Evolutionary conservation across 2,888 invertebrate species (phyloP).

Genomic region (Agrypnus murinus): DNA sequence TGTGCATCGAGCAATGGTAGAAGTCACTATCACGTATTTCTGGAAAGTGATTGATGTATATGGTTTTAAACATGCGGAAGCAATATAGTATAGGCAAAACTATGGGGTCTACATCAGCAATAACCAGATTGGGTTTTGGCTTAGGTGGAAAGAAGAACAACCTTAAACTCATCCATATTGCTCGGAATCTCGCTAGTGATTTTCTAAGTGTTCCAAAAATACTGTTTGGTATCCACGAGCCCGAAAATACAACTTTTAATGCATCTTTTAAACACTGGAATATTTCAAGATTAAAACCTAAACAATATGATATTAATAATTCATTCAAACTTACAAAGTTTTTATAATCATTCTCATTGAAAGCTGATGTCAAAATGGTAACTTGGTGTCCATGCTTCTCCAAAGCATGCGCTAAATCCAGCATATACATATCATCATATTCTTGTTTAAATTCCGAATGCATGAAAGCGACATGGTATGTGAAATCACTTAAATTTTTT

Average conservation of each 20-base stretch:
- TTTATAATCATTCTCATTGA: slow-evolving; percentile 60
- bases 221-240: slow-evolving; percentile 64
- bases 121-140: slow-evolving; percentile 61
- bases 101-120: slow-evolving; percentile 63
- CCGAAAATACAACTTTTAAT: slow-evolving; percentile 47
- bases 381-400: slow-evolving; percentile 63
- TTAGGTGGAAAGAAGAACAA: slow-evolving; percentile 62
- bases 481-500: too few species aligned
- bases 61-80: slow-evolving; percentile 61
- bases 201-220: slow-evolving; percentile 58
- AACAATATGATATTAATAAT: too few species aligned
- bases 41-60: slow-evolving; percentile 62
- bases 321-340: slow-evolving; percentile 64
- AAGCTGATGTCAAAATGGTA: slow-evolving; percentile 62
- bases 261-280: slow-evolving; percentile 43
- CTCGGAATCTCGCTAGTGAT: slow-evolving; percentile 56
- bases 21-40: slow-evolving; percentile 56
- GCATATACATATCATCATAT: slow-evolving; percentile 63
- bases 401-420: slow-evolving; percentile 63
- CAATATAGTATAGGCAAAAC: slow-evolving; percentile 62
- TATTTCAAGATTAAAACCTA: not conserved
- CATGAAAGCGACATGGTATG: slow-evolving; percentile 61
- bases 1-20: slow-evolving; percentile 59
- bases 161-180: slow-evolving; percentile 62
- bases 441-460: slow-evolving; percentile 64